These are phyloP conservation scores for Drosophila paucipuncta DNA, from an alignment of 2,888 invertebrate genomes.

Conservation along the genomic window DNA sequence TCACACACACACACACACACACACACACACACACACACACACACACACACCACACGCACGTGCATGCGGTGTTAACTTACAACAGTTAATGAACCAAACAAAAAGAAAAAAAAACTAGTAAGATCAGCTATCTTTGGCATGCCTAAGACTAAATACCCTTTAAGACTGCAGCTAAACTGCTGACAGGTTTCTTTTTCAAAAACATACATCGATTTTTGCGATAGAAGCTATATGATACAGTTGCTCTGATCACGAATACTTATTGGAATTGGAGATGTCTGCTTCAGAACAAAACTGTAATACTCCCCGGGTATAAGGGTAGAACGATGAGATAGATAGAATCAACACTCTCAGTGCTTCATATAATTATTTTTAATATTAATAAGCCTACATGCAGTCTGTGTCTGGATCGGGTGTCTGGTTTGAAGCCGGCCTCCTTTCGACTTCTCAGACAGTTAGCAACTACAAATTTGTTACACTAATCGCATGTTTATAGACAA, in stretches of 20 bases:
- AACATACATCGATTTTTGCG: background rate
- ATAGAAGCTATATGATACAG: background rate
- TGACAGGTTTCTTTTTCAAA: background rate
- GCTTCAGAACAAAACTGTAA: background rate
- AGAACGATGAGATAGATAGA: too few species aligned
- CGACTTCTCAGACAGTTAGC: too few species aligned
- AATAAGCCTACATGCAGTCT: background rate
- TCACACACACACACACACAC: background rate
- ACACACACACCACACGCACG: background rate
- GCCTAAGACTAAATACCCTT: background rate
- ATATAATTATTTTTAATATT: background rate
- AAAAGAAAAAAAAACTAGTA: background rate
- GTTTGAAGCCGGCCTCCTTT: conserved; percentile 14
- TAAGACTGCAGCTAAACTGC: background rate
- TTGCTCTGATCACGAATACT: too few species aligned
- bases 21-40: background rate
- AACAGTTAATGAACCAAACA: conserved; percentile 9
- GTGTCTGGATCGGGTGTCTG: conserved; percentile 23
- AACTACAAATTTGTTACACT: conserved; percentile 39
- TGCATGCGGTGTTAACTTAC: conserved; percentile 20
- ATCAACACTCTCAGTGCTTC: background rate
- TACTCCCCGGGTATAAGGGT: background rate
- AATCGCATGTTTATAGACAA: conserved; percentile 58
- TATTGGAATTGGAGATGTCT: background rate
- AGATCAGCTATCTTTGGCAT: background rate